These are phyloP conservation scores for Pogonognathellus flavescens DNA, from an alignment of 1,140 invertebrate genomes.

Conservation along the genomic window DNA sequence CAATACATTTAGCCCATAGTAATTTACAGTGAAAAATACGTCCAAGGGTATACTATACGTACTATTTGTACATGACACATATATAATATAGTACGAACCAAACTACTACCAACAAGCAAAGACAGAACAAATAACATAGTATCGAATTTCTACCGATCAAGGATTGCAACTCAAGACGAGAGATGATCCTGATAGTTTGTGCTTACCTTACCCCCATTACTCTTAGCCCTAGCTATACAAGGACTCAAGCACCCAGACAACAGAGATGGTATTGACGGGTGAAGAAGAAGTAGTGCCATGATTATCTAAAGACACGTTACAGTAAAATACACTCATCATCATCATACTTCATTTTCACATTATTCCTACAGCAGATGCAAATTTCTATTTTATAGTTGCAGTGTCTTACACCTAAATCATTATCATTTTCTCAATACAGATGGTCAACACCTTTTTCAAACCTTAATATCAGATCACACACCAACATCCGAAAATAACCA, in stretches of 20 bases:
- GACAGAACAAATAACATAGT: too few relatives aligned
- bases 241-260: constrained; percentile 28
- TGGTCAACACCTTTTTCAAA: too few relatives aligned
- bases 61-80: too few relatives aligned
- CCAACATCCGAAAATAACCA: too few relatives aligned
- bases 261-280: constrained; percentile 27
- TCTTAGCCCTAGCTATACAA: constrained; percentile 30
- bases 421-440: neutral
- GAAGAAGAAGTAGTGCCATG: constrained; percentile 50
- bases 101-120: too few relatives aligned
- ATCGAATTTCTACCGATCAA: too few relatives aligned
- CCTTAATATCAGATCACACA: too few relatives aligned
- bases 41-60: too few relatives aligned
- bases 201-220: constrained; percentile 41
- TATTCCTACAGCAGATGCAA: neutral
- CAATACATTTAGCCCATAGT: too few relatives aligned
- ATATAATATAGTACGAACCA: too few relatives aligned
- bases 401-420: too few relatives aligned
- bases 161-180: neutral
- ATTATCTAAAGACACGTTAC: constrained; percentile 45
- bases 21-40: too few relatives aligned
- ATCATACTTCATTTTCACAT: neutral
- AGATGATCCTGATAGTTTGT: constrained; percentile 16
- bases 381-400: neutral
- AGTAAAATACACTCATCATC: constrained; percentile 36